Percentiles rank a stretch among this genome's conserved stretches.
These are phyloP conservation scores for Thecophora atra DNA, from an alignment of 2,888 invertebrate genomes.

Conservation along the genomic window DNA sequence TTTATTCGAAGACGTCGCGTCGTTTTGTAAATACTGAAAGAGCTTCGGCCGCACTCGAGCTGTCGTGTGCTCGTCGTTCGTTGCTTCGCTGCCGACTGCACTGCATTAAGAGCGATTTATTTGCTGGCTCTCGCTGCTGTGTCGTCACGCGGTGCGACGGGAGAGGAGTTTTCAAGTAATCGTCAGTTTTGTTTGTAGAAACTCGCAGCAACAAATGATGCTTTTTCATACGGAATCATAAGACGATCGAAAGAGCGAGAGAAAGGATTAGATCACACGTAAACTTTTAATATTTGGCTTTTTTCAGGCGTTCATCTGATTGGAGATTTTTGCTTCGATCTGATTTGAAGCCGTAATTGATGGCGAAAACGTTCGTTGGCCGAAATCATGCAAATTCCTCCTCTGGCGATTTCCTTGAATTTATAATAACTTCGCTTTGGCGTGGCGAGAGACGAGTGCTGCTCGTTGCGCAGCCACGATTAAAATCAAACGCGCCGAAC, in stretches of 20 bases:
- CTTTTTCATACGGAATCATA: too few species aligned
- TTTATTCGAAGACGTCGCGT: constrained; percentile 24
- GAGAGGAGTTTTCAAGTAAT: too few species aligned
- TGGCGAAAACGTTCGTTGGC: constrained; percentile 31
- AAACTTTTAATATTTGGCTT: too few species aligned
- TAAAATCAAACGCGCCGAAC: too few species aligned
- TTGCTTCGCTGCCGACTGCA: background rate
- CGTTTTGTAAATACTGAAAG: constrained; percentile 11
- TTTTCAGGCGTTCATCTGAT: background rate
- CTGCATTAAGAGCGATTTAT: background rate
- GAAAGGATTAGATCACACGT: too few species aligned
- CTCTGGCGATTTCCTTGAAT: constrained; percentile 39
- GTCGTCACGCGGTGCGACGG: background rate
- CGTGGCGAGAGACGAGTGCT: background rate
- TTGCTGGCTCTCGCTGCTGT: background rate
- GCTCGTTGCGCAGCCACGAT: background rate
- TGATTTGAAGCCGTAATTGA: constrained; percentile 37
- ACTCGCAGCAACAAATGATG: too few species aligned
- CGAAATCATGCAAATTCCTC: constrained; percentile 42
- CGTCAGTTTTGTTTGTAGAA: too few species aligned
- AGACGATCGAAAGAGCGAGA: too few species aligned
- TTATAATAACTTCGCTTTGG: background rate
- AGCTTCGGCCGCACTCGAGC: background rate
- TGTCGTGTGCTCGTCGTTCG: background rate
- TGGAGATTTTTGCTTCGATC: background rate